Evolutionary conservation across 2,888 invertebrate genomes (phyloP).

Genomic region (Tenthredo notha): DNA sequence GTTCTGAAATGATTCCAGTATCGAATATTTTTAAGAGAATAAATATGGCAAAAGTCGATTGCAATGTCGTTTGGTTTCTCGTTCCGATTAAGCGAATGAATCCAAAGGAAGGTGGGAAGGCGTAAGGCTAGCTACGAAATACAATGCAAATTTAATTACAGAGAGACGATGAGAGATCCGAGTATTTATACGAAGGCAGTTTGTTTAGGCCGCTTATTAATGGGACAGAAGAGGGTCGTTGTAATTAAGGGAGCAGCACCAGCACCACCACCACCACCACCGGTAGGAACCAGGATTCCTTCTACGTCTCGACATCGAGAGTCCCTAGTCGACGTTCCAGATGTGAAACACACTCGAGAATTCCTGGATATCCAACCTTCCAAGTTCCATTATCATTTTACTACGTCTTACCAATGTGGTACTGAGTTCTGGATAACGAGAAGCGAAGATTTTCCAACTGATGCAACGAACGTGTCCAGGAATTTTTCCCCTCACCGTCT

Average conservation of each 20-base stretch:
- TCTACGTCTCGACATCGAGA: slow-evolving; percentile 40
- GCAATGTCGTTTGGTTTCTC: slow-evolving; percentile 54
- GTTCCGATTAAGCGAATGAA: slow-evolving; percentile 74
- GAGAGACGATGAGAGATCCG: slow-evolving; percentile 67
- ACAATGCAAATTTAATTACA: slow-evolving; percentile 75
- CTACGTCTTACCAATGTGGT: neutral
- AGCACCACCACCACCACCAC: slow-evolving; percentile 48
- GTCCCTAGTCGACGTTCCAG: neutral
- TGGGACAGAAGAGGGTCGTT: slow-evolving; percentile 71
- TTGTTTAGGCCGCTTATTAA: slow-evolving; percentile 75
- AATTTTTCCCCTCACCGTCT: slow-evolving; percentile 55
- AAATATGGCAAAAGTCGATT: neutral
- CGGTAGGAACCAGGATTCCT: slow-evolving; percentile 62
- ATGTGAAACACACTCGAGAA: neutral
- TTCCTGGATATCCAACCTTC: neutral
- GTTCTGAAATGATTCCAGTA: too few species aligned
- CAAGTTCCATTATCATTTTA: neutral
- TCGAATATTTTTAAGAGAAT: too few species aligned
- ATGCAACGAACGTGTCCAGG: neutral
- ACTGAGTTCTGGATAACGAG: neutral
- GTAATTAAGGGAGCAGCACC: slow-evolving; percentile 69
- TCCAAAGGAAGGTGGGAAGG: slow-evolving; percentile 56
- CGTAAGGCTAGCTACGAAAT: slow-evolving; percentile 65
- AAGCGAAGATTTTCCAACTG: neutral
- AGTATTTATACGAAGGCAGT: slow-evolving; percentile 74